These are phyloP conservation scores for Mastomys natalensis DNA, from an alignment of 2,113 vertebrate species.

Conservation along the genomic window DNA sequence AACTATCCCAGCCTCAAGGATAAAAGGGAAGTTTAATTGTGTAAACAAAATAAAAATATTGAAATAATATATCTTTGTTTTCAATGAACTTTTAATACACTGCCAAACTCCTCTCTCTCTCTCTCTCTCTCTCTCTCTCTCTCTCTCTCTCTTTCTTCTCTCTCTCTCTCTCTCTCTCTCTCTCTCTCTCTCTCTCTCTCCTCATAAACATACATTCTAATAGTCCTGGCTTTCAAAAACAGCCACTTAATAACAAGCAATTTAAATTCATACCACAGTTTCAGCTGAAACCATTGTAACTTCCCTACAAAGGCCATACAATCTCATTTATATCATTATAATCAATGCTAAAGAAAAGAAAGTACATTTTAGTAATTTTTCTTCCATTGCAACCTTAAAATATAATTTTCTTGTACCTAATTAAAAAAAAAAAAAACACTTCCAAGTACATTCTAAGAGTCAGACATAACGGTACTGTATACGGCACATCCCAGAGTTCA, in stretches of 20 bases:
- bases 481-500: not conserved
- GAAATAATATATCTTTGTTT: not conserved
- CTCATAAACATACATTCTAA: not conserved
- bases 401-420: not conserved
- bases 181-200: not conserved
- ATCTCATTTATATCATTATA: not conserved
- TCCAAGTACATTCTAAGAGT: not conserved
- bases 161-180: not conserved
- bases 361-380: not conserved
- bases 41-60: constrained; percentile 18
- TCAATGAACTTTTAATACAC: not conserved
- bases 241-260: not conserved
- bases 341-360: constrained; percentile 1
- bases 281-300: not conserved
- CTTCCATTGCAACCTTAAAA: not conserved
- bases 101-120: accelerated
- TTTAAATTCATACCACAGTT: constrained; percentile 36
- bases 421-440: not conserved
- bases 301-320: not conserved
- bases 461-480: not conserved
- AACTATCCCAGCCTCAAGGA: not conserved
- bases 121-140: not conserved
- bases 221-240: not conserved
- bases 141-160: not conserved
- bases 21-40: constrained; percentile 18